Conservation (phyloP, 2,888 invertebrate species). For the Cabera pusaria region DNA sequence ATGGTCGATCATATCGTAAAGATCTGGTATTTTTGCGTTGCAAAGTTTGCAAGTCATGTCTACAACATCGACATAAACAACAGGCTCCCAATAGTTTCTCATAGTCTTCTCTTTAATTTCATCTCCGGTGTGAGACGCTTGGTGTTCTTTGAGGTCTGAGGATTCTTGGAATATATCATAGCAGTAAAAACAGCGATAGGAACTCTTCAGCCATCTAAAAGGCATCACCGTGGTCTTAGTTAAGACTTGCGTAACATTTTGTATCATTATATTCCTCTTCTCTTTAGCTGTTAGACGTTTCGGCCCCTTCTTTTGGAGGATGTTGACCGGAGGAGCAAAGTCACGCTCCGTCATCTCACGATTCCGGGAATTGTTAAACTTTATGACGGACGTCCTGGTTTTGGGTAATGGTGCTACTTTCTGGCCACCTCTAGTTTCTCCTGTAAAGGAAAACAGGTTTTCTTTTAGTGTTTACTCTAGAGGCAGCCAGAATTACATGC, state of each 20-base stretch:
- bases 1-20: conserved; percentile 69
- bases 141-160: conserved; percentile 62
- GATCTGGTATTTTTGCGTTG: conserved; percentile 49
- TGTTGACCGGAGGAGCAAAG: conserved; percentile 23
- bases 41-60: conserved; percentile 63
- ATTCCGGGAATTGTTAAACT: not conserved
- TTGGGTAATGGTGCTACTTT: conserved; percentile 34
- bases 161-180: conserved; percentile 75
- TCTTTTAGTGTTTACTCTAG: conserved; percentile 39
- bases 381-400: conserved; percentile 1
- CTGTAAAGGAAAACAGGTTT: conserved; percentile 68
- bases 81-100: conserved; percentile 72
- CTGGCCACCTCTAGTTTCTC: conserved; percentile 68
- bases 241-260: conserved; percentile 64
- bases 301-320: conserved; percentile 22
- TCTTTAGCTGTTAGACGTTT: conserved; percentile 49
- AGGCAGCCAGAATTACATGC: conserved; percentile 55
- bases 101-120: conserved; percentile 61
- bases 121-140: conserved; percentile 51
- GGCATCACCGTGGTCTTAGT: conserved; percentile 69
- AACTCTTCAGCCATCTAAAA: conserved; percentile 73
- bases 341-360: conserved; percentile 9
- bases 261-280: conserved; percentile 62
- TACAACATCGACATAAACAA: conserved; percentile 67
- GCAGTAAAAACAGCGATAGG: conserved; percentile 74